Conservation (phyloP, 2,888 invertebrate species). For the Tyria jacobaeae region DNA sequence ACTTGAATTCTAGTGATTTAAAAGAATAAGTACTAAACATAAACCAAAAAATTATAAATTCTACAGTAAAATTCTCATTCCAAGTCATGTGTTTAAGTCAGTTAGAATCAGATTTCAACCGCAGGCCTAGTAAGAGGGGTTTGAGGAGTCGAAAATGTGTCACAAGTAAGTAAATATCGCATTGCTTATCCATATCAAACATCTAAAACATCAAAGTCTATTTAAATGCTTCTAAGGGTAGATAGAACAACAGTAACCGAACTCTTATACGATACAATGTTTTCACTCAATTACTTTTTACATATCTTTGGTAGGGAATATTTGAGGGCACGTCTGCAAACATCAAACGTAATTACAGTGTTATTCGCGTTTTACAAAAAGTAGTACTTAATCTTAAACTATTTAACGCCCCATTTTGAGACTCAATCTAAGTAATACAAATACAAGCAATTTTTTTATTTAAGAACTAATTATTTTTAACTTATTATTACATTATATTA, state of each 20-base stretch:
- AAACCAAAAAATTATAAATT: no score
- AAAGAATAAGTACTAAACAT: no score
- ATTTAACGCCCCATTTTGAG: no score
- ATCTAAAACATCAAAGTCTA: constrained; percentile 73
- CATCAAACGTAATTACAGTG: not conserved
- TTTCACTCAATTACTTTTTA: not conserved
- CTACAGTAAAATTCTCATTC: no score
- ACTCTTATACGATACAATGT: not conserved
- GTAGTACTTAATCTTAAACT: no score
- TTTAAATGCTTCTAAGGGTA: constrained; percentile 45
- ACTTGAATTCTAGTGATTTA: no score
- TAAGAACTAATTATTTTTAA: no score
- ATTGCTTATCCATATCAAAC: constrained; percentile 58
- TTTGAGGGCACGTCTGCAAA: not conserved
- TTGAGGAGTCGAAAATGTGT: not conserved
- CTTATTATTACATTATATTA: no score
- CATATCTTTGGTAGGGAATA: not conserved
- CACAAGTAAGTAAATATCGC: constrained; percentile 32
- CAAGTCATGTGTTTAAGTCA: not conserved
- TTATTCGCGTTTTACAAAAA: not conserved
- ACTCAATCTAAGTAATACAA: no score
- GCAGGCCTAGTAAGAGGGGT: not conserved
- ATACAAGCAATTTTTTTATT: no score
- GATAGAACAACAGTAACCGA: constrained; percentile 3
- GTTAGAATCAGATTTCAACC: constrained; percentile 6